Base-by-base conservation (phyloP, 2,113 vertebrate genomes). In the Vulpes lagopus region DNA sequence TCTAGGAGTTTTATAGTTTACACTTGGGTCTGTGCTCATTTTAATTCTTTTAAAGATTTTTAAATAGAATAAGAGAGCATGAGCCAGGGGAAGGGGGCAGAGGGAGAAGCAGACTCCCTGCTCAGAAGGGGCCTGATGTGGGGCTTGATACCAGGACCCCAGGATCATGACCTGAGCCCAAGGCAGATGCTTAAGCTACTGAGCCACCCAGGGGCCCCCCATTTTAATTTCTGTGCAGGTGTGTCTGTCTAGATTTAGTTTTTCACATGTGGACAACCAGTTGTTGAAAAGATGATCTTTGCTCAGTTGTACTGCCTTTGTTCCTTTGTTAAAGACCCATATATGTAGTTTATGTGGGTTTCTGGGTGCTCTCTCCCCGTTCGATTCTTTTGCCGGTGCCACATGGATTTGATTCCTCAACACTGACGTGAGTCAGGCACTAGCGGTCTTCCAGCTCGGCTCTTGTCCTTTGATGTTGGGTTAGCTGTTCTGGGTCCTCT, bases 341-440 rank as follows among this genome's bases (percentile, higher is more conserved):
- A 16, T 51, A 30, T 69, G 8, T 49, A 16, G 73, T 17, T 9
- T 27, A 27, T 78, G 32, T 10, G 22, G 35, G 8, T 30, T 43
- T 83, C 22, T 83, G 35, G 35, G n/a, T 43, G 43, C 43, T 43
- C 23, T 83, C 59, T 64, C 23, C 59, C 2, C 14, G 59, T 3
- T 64, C 2, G 2, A 0, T 27, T 11, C 22, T 38, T 27, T 30
- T 8, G 25, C 35, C 9, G 6, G 25, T 17, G 51, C 81, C 27
- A 4, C 17, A 1, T 3, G 1, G 38, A 12, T 17, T 7, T 30
- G 25, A 32, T 2, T 49, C 16, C 25, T 12, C 5, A 12, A 4
- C 62, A 0, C 2, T 0, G 10, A 9, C 3, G 32, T 35, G 19
- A 2, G 6, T 9, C 11, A 0, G 11, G 22, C 22, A 2, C 22